Conservation (phyloP, 35 echinoderm and acorn worm species). For the Lytechinus pictus region DNA sequence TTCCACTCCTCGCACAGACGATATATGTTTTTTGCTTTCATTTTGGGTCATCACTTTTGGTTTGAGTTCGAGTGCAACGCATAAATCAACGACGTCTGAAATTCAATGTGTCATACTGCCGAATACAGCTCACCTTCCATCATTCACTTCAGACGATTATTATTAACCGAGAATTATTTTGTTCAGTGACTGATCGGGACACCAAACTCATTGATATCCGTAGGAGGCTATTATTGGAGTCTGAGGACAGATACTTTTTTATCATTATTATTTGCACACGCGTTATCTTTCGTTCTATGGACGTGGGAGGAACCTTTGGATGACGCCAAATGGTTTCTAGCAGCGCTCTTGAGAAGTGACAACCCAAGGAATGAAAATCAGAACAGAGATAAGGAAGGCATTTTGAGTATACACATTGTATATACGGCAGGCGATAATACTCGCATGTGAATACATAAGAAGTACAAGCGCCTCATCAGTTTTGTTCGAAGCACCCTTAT, state of each 20-base stretch:
- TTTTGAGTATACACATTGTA: conserved; percentile 8
- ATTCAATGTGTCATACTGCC: neutral
- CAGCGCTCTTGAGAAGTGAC: conserved; percentile 46
- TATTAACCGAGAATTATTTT: neutral
- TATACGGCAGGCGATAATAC: neutral
- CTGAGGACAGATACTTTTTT: neutral
- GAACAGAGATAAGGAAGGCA: conserved; percentile 21
- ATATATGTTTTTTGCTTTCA: neutral
- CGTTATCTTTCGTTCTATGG: neutral
- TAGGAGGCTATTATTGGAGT: neutral
- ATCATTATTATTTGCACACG: neutral
- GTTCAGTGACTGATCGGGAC: neutral
- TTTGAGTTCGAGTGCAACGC: neutral
- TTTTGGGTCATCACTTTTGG: neutral
- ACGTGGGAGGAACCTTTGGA: neutral
- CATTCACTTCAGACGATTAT: neutral
- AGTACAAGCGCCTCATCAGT: neutral
- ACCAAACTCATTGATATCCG: neutral
- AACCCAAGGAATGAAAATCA: conserved; percentile 33
- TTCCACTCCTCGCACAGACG: neutral
- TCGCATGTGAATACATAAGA: neutral
- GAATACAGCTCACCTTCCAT: neutral
- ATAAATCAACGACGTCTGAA: conserved; percentile 3
- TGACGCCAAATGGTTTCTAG: conserved; percentile 50
- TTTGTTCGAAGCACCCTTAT: neutral